These are phyloP conservation scores for Drosophila micromelanica DNA, from an alignment of 1,140 invertebrate genomes.

Conservation along the genomic window DNA sequence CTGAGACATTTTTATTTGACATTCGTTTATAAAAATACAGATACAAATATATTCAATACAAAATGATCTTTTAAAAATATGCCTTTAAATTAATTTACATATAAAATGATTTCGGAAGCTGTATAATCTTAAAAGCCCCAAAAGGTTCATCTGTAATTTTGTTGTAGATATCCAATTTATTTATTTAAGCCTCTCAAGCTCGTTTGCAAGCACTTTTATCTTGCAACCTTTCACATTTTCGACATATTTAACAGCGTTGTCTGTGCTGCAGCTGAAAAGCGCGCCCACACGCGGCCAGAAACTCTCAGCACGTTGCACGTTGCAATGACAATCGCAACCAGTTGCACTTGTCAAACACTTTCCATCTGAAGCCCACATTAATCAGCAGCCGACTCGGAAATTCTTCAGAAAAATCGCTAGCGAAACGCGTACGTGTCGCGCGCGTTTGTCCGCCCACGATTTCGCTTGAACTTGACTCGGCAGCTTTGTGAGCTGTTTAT, in stretches of 20 bases:
- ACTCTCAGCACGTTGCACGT: constrained; percentile 24
- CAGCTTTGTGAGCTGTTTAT: constrained; percentile 39
- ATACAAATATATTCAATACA: too few species aligned
- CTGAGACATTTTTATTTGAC: too few species aligned
- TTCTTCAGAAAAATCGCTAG: constrained; percentile 58
- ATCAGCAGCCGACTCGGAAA: constrained; percentile 29
- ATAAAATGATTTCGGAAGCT: constrained; percentile 8
- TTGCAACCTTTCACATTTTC: constrained; percentile 56
- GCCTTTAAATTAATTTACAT: not conserved
- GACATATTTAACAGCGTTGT: constrained; percentile 28
- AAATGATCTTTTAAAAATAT: not conserved
- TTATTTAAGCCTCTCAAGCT: not conserved
- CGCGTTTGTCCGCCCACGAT: constrained; percentile 40
- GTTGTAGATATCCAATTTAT: not conserved
- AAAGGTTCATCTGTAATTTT: not conserved
- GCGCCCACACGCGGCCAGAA: constrained; percentile 31
- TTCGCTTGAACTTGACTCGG: constrained; percentile 66
- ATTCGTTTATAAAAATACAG: too few species aligned
- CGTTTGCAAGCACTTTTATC: constrained; percentile 10
- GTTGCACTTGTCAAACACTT: constrained; percentile 71
- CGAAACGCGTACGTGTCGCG: constrained; percentile 17
- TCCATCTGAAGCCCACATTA: constrained; percentile 28
- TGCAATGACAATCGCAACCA: constrained; percentile 61
- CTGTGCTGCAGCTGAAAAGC: constrained; percentile 2
- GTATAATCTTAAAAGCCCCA: constrained; percentile 6